These are phyloP conservation scores for Thripadectes ignobilis DNA, from an alignment of 2,797 vertebrate species.

Conservation along the genomic window DNA sequence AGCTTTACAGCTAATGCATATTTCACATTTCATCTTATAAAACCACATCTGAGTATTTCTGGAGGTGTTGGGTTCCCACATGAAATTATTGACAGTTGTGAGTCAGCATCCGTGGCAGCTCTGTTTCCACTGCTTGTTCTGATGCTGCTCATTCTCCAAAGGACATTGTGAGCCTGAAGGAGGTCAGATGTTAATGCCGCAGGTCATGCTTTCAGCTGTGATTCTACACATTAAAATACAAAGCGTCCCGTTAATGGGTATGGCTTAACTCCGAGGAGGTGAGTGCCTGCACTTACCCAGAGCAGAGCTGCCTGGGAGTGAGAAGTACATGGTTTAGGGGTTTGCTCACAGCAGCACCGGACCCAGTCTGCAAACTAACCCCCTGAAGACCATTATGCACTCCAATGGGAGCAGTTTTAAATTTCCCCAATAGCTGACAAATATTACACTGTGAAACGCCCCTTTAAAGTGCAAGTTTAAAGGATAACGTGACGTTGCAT, in stretches of 20 bases:
- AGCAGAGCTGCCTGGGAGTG: neutral
- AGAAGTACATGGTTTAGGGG: neutral
- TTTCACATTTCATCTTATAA: neutral
- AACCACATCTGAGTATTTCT: neutral
- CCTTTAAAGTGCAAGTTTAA: neutral
- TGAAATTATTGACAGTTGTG: neutral
- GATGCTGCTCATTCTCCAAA: neutral
- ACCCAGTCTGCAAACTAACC: neutral
- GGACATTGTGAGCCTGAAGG: neutral
- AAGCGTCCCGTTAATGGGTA: neutral
- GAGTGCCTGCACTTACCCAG: neutral
- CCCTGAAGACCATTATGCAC: neutral
- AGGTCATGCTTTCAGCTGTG: neutral
- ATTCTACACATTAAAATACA: neutral
- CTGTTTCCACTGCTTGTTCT: neutral
- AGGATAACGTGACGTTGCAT: neutral
- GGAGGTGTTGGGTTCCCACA: neutral
- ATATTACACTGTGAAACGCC: neutral
- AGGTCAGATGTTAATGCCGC: neutral
- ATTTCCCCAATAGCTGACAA: neutral
- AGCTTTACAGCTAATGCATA: neutral
- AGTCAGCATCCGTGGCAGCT: neutral
- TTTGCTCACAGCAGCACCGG: neutral
- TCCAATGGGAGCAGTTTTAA: neutral
- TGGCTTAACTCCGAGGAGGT: neutral